phyloP scores from a whole-genome alignment of 2,888 invertebrate species.

The Chloromyia formosa region DNA sequence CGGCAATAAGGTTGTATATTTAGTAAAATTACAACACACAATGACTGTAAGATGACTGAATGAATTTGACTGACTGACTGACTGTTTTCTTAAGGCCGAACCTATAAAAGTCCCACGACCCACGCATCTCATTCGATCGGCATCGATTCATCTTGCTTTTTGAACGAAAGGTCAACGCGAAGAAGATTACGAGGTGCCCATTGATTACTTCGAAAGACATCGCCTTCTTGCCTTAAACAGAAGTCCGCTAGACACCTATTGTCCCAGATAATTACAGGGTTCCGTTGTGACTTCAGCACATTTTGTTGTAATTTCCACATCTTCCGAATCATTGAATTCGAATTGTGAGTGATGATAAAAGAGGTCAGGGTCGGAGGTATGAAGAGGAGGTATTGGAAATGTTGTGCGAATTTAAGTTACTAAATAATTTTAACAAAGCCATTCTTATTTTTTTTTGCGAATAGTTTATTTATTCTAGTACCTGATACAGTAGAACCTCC shows the following conservation, averaged over 20 bases:
- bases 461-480: too few species aligned
- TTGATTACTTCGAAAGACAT: conserved; percentile 14
- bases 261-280: conserved; percentile 46
- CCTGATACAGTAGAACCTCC: too few species aligned
- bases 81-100: conserved; percentile 7
- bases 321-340: conserved; percentile 42
- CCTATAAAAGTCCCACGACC: conserved; percentile 30
- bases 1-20: conserved; percentile 32
- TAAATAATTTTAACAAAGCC: too few species aligned
- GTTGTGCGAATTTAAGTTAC: too few species aligned
- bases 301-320: conserved; percentile 44
- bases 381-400: too few species aligned
- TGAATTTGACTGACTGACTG: background rate
- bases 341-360: conserved; percentile 3
- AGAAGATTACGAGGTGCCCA: conserved; percentile 10
- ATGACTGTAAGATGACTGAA: background rate
- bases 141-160: conserved; percentile 25
- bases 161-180: conserved; percentile 14
- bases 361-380: background rate
- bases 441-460: too few species aligned
- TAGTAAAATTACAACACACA: conserved; percentile 21
- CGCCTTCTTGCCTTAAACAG: conserved; percentile 37
- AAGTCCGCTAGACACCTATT: conserved; percentile 47
- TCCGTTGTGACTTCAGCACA: conserved; percentile 48
- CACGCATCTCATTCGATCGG: conserved; percentile 27